phyloP scores from a whole-genome alignment of 2,888 invertebrate genomes.

The Axea sp. region DNA sequence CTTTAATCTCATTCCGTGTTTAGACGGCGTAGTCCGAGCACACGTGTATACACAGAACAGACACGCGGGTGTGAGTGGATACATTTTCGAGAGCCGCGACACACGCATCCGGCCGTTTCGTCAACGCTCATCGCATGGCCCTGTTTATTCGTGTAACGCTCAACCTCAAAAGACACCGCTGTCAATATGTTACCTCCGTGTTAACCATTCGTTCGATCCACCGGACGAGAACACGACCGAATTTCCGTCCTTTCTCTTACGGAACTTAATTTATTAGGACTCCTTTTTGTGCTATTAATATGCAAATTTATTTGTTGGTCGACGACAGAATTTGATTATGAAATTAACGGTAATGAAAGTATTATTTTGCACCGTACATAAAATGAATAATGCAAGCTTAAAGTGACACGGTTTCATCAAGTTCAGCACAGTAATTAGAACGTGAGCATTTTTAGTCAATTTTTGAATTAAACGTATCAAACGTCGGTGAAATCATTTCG shows the following conservation, averaged over 20 bases:
- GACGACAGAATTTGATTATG: no score
- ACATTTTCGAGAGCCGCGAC: constrained; percentile 8
- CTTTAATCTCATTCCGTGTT: constrained; percentile 39
- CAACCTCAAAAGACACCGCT: constrained; percentile 45
- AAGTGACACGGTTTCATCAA: no score
- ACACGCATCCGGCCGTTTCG: constrained; percentile 18
- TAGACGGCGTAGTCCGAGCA: not conserved
- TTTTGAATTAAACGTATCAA: no score
- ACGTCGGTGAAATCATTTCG: no score
- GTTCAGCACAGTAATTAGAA: no score
- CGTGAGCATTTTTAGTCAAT: no score
- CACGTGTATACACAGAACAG: no score
- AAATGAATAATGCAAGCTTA: no score
- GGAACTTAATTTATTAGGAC: constrained; percentile 7
- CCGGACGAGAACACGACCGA: constrained; percentile 26
- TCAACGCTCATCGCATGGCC: constrained; percentile 6
- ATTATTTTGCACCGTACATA: no score
- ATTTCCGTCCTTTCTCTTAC: constrained; percentile 6
- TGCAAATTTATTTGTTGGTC: no score
- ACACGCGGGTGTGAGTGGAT: not conserved
- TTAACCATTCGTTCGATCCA: constrained; percentile 32
- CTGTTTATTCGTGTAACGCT: constrained; percentile 49
- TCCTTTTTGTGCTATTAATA: no score
- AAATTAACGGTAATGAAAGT: no score
- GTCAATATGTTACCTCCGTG: constrained; percentile 38